Percentiles rank a stretch among this genome's conserved stretches.
Evolutionary conservation across 2,888 invertebrate genomes (phyloP).

Genomic region (Sycophila texana): DNA sequence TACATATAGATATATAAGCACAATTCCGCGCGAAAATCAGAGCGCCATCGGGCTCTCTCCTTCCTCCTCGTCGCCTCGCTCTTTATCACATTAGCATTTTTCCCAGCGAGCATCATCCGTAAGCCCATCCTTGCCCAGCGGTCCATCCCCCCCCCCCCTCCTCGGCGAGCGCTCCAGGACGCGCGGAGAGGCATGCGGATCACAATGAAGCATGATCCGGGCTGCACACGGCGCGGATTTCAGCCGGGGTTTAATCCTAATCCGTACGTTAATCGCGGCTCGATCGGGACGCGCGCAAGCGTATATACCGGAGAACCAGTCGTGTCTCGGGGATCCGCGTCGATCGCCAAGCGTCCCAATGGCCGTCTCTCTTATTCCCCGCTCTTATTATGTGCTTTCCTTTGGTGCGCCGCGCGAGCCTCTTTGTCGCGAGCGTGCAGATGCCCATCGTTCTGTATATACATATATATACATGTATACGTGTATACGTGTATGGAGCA

Average conservation of each 20-base stretch:
- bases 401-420: neutral
- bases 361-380: constrained; percentile 15
- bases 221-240: constrained; percentile 14
- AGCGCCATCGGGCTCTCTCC: neutral
- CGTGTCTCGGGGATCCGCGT: neutral
- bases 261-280: constrained; percentile 74
- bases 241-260: constrained; percentile 69
- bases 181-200: neutral
- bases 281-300: constrained; percentile 43
- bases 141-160: neutral
- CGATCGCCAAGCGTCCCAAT: constrained; percentile 19
- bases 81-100: constrained; percentile 31
- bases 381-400: constrained; percentile 1
- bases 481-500: neutral
- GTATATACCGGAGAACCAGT: constrained; percentile 56
- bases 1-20: too few species aligned
- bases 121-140: neutral
- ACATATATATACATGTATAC: too few species aligned
- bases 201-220: neutral
- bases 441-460: neutral
- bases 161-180: too few species aligned
- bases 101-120: neutral
- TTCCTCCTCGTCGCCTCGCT: constrained; percentile 10
- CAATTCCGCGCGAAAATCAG: neutral
- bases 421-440: constrained; percentile 3